phyloP scores from a whole-genome alignment of 2,797 vertebrate genomes.

The Danionella dracula region DNA sequence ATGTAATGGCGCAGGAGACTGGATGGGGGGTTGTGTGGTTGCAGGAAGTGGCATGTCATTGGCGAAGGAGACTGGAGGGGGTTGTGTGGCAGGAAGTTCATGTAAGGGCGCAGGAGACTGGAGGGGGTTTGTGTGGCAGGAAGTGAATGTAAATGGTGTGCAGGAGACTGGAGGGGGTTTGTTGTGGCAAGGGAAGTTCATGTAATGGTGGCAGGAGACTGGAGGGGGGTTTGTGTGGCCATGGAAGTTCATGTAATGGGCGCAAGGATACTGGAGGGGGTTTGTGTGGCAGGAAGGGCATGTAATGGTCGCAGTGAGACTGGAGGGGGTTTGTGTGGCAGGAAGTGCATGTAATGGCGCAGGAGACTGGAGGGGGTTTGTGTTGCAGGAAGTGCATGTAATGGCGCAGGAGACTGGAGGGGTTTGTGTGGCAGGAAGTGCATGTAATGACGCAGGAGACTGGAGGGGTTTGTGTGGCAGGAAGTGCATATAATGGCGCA shows the following conservation, averaged over 20 bases:
- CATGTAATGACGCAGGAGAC: slow-evolving; percentile 14
- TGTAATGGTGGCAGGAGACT: slow-evolving; percentile 14
- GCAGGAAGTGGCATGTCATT: slow-evolving; percentile 17
- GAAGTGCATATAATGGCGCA: slow-evolving; percentile 18
- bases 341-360: slow-evolving; percentile 18
- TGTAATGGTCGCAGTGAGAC: slow-evolving; percentile 16
- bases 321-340: slow-evolving; percentile 7
- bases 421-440: slow-evolving; percentile 9
- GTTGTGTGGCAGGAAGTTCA: slow-evolving; percentile 10
- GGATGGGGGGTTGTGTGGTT: slow-evolving; percentile 40
- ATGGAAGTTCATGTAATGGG: slow-evolving; percentile 34
- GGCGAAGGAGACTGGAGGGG: background rate
- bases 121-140: background rate
- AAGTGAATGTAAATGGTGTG: slow-evolving; percentile 24
- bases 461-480: slow-evolving; percentile 5
- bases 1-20: slow-evolving; percentile 16
- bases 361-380: slow-evolving; percentile 4
- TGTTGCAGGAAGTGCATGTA: slow-evolving; percentile 13
- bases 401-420: slow-evolving; percentile 6
- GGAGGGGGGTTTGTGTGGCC: slow-evolving; percentile 32
- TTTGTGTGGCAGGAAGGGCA: slow-evolving; percentile 10
- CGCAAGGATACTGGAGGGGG: background rate
- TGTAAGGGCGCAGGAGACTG: slow-evolving; percentile 16
- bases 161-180: slow-evolving; percentile 28
- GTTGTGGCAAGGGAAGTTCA: slow-evolving; percentile 31